Percentiles rank a stretch among this genome's conserved stretches.
These are phyloP conservation scores for Dexiosoma caninum DNA, from an alignment of 2,888 invertebrate species.

Conservation along the genomic window DNA sequence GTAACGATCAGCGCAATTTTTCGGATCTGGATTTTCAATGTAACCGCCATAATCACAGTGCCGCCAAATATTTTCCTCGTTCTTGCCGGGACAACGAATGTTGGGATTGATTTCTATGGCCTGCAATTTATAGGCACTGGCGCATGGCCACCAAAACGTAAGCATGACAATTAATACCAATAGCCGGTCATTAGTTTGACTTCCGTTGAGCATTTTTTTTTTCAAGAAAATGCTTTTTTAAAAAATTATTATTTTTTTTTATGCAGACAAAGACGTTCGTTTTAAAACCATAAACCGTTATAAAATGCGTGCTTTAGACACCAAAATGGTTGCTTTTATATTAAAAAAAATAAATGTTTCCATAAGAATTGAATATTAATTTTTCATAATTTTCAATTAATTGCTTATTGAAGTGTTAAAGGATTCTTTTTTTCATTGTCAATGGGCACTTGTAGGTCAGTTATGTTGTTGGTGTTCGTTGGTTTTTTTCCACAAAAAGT, in stretches of 20 bases:
- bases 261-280: not conserved
- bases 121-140: not conserved
- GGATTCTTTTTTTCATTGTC: not conserved
- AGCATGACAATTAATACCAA: constrained; percentile 13
- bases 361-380: constrained; percentile 9
- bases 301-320: not conserved
- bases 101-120: constrained; percentile 41
- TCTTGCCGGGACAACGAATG: constrained; percentile 44
- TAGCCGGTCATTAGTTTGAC: not conserved
- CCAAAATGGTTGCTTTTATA: constrained; percentile 24
- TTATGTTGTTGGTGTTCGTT: constrained; percentile 4
- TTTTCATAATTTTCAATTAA: constrained; percentile 48
- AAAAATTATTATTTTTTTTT: not conserved
- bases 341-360: not conserved
- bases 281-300: not conserved
- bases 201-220: constrained; percentile 12
- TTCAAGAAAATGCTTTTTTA: not conserved
- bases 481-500: constrained; percentile 5
- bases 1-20: constrained; percentile 50
- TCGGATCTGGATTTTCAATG: constrained; percentile 52
- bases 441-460: constrained; percentile 31
- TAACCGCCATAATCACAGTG: constrained; percentile 54
- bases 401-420: constrained; percentile 37
- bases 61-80: constrained; percentile 42
- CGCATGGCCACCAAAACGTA: constrained; percentile 22